These are phyloP conservation scores for Vannuccia rotundouncinata DNA, from an alignment of 2,888 invertebrate genomes.

Conservation along the genomic window DNA sequence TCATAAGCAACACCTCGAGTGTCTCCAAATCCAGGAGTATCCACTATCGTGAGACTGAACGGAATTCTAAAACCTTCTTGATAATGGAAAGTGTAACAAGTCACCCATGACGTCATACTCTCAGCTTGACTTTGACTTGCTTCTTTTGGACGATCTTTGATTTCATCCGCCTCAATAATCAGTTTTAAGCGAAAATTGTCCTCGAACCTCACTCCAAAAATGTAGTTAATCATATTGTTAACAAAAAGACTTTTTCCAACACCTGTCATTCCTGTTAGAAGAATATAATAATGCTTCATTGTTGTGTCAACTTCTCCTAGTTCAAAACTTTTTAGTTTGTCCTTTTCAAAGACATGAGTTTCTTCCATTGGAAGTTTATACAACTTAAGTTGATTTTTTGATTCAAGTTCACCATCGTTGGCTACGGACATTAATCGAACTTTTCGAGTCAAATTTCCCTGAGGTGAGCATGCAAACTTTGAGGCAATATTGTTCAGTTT, in stretches of 20 bases:
- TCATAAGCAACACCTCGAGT: constrained; percentile 31
- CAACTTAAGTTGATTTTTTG: not conserved
- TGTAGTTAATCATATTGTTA: constrained; percentile 35
- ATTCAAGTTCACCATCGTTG: not conserved
- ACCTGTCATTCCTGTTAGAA: constrained; percentile 35
- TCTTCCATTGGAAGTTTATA: not conserved
- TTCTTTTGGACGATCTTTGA: not conserved
- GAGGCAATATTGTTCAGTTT: too few species aligned
- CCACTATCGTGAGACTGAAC: constrained; percentile 21
- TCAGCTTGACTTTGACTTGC: not conserved
- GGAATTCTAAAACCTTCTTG: constrained; percentile 29
- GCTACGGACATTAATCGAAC: not conserved
- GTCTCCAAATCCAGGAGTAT: constrained; percentile 38
- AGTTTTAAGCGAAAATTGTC: constrained; percentile 33
- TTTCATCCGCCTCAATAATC: not conserved
- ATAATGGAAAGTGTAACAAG: constrained; percentile 16
- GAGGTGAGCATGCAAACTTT: not conserved
- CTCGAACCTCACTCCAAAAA: constrained; percentile 30
- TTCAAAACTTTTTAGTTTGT: not conserved
- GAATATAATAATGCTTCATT: constrained; percentile 29
- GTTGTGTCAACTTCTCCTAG: constrained; percentile 33
- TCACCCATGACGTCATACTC: constrained; percentile 28
- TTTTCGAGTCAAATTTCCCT: not conserved
- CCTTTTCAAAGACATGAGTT: not conserved
- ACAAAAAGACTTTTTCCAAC: constrained; percentile 36